A percentile compares a stretch with the other conserved stretches of the same genome.
Evolutionary conservation across 1,140 invertebrate species (phyloP).

Genomic region (Caenorhabditis latens): DNA sequence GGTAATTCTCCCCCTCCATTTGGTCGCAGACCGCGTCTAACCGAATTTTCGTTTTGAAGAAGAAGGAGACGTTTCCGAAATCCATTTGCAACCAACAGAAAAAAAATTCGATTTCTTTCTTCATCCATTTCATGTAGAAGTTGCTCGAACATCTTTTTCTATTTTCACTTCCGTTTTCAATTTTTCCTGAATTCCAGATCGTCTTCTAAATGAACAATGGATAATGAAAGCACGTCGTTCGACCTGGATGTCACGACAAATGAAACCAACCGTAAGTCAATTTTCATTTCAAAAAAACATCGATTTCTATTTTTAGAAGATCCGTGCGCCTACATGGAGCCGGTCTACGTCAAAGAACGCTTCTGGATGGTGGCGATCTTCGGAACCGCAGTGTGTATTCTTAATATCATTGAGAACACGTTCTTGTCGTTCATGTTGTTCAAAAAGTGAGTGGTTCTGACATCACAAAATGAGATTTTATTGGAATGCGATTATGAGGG

Average conservation of each 20-base stretch:
- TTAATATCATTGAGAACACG: slow-evolving; percentile 70
- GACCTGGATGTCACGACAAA: slow-evolving; percentile 18
- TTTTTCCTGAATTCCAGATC: slow-evolving; percentile 1
- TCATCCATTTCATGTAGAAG: not conserved
- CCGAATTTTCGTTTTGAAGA: not conserved
- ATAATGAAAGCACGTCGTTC: slow-evolving; percentile 54
- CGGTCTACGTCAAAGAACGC: slow-evolving; percentile 63
- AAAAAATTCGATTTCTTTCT: slow-evolving; percentile 29
- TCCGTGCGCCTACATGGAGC: slow-evolving; percentile 41
- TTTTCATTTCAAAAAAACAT: not conserved
- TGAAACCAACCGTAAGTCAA: slow-evolving; percentile 22
- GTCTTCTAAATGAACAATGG: slow-evolving; percentile 42
- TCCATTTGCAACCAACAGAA: slow-evolving; percentile 40
- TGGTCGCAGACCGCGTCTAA: slow-evolving; percentile 47
- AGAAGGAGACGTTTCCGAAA: slow-evolving; percentile 3
- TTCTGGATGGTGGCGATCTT: slow-evolving; percentile 71
- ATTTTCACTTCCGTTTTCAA: not conserved
- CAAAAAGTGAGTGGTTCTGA: slow-evolving; percentile 65
- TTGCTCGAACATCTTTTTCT: slow-evolving; percentile 5
- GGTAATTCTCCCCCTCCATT: not conserved
- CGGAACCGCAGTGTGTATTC: slow-evolving; percentile 70
- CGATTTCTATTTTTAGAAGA: not conserved
- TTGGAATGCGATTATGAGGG: too few species aligned
- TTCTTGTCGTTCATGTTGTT: slow-evolving; percentile 70
- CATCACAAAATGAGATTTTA: too few species aligned